These are phyloP conservation scores for Hirtodrosophila cameraria DNA, from an alignment of 2,888 invertebrate genomes.

Conservation along the genomic window DNA sequence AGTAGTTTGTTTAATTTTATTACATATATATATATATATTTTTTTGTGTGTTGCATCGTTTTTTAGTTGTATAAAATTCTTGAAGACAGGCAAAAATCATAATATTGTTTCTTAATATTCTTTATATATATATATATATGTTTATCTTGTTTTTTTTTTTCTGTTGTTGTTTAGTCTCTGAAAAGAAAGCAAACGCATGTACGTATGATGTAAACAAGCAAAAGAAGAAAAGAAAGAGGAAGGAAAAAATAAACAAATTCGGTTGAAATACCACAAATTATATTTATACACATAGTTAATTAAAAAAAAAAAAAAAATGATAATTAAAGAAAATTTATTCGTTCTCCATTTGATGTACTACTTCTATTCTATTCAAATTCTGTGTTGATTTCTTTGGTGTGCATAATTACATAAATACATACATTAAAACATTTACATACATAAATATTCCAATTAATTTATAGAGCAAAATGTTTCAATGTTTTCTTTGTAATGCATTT, in stretches of 20 bases:
- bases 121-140: constrained; percentile 11
- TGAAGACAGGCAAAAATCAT: constrained; percentile 28
- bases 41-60: constrained; percentile 60
- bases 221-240: not conserved
- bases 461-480: constrained; percentile 50
- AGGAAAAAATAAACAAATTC: not conserved
- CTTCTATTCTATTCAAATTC: constrained; percentile 9
- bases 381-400: constrained; percentile 26
- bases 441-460: constrained; percentile 53
- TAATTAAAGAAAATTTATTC: constrained; percentile 11
- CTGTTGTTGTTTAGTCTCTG: not conserved
- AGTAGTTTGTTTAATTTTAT: constrained; percentile 35
- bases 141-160: constrained; percentile 9
- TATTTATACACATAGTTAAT: constrained; percentile 33
- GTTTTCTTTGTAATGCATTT: constrained; percentile 55
- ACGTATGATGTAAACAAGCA: constrained; percentile 20
- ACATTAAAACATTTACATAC: constrained; percentile 13
- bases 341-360: constrained; percentile 31
- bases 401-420: constrained; percentile 13
- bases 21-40: constrained; percentile 24
- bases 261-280: constrained; percentile 7
- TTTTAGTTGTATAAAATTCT: constrained; percentile 49
- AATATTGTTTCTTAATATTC: constrained; percentile 22
- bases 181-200: constrained; percentile 31
- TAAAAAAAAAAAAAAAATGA: constrained; percentile 7